Evolutionary conservation across 2,797 vertebrate species (phyloP).

Genomic region (Podargus strigoides): DNA sequence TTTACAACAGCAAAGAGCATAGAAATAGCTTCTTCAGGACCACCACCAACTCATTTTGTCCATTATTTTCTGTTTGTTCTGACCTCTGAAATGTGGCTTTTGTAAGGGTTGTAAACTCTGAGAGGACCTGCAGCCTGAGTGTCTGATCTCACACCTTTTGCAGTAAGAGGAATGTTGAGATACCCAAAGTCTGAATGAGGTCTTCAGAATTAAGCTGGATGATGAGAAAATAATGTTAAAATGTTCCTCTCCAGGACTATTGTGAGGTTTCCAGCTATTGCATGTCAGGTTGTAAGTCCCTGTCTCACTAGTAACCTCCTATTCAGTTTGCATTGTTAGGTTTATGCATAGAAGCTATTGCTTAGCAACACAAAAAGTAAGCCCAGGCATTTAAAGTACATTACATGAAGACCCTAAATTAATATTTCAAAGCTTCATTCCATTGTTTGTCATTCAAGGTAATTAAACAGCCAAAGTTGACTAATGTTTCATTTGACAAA

Average conservation of each 20-base stretch:
- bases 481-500: neutral
- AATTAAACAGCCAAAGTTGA: neutral
- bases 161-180: neutral
- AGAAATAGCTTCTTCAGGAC: neutral
- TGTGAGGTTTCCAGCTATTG: neutral
- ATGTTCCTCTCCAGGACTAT: neutral
- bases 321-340: neutral
- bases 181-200: neutral
- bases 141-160: neutral
- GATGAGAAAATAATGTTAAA: neutral
- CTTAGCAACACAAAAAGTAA: neutral
- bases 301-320: neutral
- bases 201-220: neutral
- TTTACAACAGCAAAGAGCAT: neutral
- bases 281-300: neutral
- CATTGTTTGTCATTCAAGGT: neutral
- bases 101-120: neutral
- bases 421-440: neutral
- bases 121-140: neutral
- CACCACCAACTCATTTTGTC: neutral
- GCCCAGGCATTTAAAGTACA: neutral
- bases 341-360: neutral
- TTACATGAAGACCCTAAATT: neutral
- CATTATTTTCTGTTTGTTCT: neutral
- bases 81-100: neutral